Evolutionary conservation across 2,113 vertebrate species (phyloP), one percentile per base, ranked within the genome.

Genomic region (Epinephelus moara): DNA sequence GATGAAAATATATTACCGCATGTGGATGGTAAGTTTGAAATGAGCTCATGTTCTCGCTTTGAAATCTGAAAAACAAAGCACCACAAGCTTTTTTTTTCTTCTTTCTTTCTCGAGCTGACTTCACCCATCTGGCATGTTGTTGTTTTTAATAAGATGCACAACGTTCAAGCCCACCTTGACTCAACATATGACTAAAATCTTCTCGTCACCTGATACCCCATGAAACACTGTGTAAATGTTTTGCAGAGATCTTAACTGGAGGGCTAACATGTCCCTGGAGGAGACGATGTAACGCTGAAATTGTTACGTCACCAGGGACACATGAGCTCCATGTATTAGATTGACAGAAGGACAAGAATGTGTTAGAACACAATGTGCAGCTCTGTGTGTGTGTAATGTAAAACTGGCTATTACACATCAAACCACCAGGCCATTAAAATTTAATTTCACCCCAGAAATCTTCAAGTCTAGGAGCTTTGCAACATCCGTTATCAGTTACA

Each of bases 191-290:
- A 86, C 82, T 70, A 61, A 74, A 83, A 77, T 82, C 60, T 73
- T 68, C 50, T 78, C 19, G 63, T 82, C 81, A 87, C 82, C 78
- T 47, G 80, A 92, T 82, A 79, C 37, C 78, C 70, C 6, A 10
- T 85, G 85, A 92, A 89, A 88, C 85, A 53, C 33, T 71, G 83
- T 52, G 80, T 71, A 88, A 89, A 85, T 87, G 82, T 86, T 91
- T 78, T 82, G 55, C 33, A 78, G 77, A 64, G 82, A 87, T 42
- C 47, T 80, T 88, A 88, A 83, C 70, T 71, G 40, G 67, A 82
- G 74, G 42, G 40, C 53, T 47, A 80, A 89, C 78, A 71, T 53
- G 72, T 78, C 83, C 79, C 86, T 1, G 21, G 75, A 81, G 88
- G 72, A 75, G 60, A 50, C 52, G 12, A 42, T 49, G 27, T 27